These are phyloP conservation scores for Chrysodeixis includens DNA, from an alignment of 2,888 invertebrate genomes.

Conservation along the genomic window DNA sequence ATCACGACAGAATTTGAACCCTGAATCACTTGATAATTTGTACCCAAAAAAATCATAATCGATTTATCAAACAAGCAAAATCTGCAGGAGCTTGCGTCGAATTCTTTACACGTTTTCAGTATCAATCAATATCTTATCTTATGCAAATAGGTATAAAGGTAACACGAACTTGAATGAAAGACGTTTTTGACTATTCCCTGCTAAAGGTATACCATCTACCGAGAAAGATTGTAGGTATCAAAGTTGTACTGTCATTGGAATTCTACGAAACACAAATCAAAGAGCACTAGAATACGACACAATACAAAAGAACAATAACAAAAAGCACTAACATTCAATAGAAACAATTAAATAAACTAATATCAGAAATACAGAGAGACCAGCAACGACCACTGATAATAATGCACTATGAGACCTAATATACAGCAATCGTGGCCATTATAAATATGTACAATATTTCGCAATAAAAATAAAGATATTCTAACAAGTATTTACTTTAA, in stretches of 20 bases:
- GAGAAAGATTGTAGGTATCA: not conserved
- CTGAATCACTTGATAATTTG: not conserved
- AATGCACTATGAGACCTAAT: conserved; percentile 46
- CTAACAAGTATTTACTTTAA: conserved; percentile 25
- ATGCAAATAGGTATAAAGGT: too few relatives aligned
- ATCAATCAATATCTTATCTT: too few relatives aligned
- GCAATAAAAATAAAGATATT: conserved; percentile 42
- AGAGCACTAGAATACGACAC: not conserved
- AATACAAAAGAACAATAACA: conserved; percentile 14
- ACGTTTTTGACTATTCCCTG: not conserved
- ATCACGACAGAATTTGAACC: not conserved
- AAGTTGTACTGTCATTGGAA: too few relatives aligned
- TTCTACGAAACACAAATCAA: not conserved
- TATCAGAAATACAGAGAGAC: conserved; percentile 42
- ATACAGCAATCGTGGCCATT: conserved; percentile 22
- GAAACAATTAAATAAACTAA: conserved; percentile 19
- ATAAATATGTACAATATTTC: conserved; percentile 38
- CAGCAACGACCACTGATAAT: conserved; percentile 37
- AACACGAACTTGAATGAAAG: not conserved
- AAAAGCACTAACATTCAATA: conserved; percentile 17
- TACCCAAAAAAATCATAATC: too few relatives aligned
- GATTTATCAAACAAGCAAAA: too few relatives aligned
- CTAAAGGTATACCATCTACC: not conserved
- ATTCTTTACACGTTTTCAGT: too few relatives aligned
- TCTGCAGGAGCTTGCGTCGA: too few relatives aligned